Conservation (phyloP, 2,113 vertebrate species). For the Elephas maximus region DNA sequence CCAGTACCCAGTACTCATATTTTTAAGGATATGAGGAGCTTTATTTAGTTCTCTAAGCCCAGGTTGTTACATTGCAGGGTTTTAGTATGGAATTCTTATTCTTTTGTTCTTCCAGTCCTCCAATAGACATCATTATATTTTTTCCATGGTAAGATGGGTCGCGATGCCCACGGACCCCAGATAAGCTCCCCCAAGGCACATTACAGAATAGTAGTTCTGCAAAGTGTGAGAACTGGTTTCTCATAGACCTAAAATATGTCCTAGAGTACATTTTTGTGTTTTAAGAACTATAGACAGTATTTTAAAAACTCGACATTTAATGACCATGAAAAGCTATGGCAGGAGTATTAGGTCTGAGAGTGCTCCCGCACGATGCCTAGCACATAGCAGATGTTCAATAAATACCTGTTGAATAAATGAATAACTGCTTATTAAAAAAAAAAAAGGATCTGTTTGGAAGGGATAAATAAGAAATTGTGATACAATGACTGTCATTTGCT, state of each 20-base stretch:
- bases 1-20: too few species aligned
- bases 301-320: not conserved
- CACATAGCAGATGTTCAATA: not conserved
- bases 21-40: not conserved
- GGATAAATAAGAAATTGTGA: not conserved
- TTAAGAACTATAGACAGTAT: not conserved
- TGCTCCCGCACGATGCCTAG: not conserved
- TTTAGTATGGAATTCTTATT: not conserved
- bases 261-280: not conserved
- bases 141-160: not conserved
- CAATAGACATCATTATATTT: not conserved
- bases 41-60: not conserved
- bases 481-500: not conserved
- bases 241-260: not conserved
- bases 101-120: not conserved
- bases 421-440: slow-evolving; percentile 26
- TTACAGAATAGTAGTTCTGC: not conserved
- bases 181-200: not conserved
- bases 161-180: accelerated
- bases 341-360: not conserved
- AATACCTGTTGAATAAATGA: not conserved
- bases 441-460: not conserved
- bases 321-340: not conserved
- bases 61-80: not conserved
- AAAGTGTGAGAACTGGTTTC: not conserved